Evolutionary conservation across 2,888 invertebrate species (phyloP), one percentile per base, ranked within the genome.

Genomic region (Biston betularia): DNA sequence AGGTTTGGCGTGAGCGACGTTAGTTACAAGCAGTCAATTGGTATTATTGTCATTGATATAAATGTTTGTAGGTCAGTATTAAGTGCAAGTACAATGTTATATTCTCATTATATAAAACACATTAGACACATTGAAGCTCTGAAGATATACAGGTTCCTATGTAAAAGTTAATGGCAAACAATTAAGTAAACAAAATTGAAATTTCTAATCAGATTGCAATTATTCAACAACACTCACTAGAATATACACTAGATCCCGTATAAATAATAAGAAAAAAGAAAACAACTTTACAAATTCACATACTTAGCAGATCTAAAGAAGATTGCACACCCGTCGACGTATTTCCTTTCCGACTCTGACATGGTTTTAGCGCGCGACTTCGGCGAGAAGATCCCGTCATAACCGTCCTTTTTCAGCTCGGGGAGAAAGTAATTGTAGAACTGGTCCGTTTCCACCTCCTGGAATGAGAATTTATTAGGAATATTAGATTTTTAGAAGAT

Each of bases 381-480:
- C 0, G 99, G 99, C 44, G 98, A 98, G 92, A 99, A 99, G 76
- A 99, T 99, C 35, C 99, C 99, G 79, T 97, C 97, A 87, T 97
- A 98, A 12, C 98, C 98, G 81, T 98, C 97, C 76, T 96, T 95
- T 87, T 98, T 98, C 70, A 99, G 93, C 90, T 99, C 99, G 0
- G 99, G 99, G 83, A 98, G 94, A 93, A 99, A 99, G 92, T 98
- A 98, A 88, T 97, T 97, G 93, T 98, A 98, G 94, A 98, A 99
- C 94, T 99, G 99, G 89, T 99, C 99, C 79, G 99, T 99, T 92
- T 99, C 99, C 69, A 99, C 99, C 94, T 99, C 99, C 96, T 99
- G 96, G 10, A 74, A 65, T 33, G 10, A 58, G 3, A 42, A 33
- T 11, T 40, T 0, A 49, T 10, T 12, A 35, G 35, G 33, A 44